Evolutionary conservation across 2,888 invertebrate genomes (phyloP), one percentile per base, ranked within the genome.

Genomic region (Pyrocoelia pectoralis): DNA sequence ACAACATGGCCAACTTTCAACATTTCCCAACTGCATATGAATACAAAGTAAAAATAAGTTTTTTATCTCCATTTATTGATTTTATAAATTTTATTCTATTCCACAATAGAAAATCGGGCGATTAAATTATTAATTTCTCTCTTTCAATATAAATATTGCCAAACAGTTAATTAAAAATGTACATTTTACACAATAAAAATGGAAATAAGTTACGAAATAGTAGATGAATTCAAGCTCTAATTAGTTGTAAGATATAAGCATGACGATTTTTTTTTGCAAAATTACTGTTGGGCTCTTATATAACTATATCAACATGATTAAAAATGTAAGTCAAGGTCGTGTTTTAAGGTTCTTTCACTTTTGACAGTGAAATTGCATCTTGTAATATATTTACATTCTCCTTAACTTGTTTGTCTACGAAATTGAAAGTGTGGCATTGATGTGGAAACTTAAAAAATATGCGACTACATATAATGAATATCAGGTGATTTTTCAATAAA

Each of bases 281-380:
- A 41, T 19, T 18, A 33, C 33, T 51, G 8, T 41, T 56, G 19
- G 24, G 24, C 24, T 24, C 24, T 56, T 56, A 61, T 56, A 43
- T 56, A 56, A 56, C 41, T 28, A 14, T 50, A 19, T 29, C n/a
- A 19, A 15, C 13, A 52, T 57, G 18, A 49, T 50, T 56, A 15
- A 48, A 38, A 66, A 72, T 68, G 68, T 65, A 62, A 73, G 72
- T 72, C 73, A 73, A 73, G 73, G 73, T 73, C 70, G 69, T 51
- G 28, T 48, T 52, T 55, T 69, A 74, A 74, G 75, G 77, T 77
- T 78, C 77, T 78, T 77, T 77, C 76, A 77, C 77, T 78, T 78
- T 68, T 78, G 76, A 71, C 76, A 78, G 64, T 77, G 77, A 78
- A 77, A 74, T 76, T 76, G 72, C 62, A 73, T 76, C 74, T 74